A percentile compares a stretch with the other conserved stretches of the same genome.
These are phyloP conservation scores for Hippocampus abdominalis DNA, from an alignment of 2,113 vertebrate species.

Conservation along the genomic window DNA sequence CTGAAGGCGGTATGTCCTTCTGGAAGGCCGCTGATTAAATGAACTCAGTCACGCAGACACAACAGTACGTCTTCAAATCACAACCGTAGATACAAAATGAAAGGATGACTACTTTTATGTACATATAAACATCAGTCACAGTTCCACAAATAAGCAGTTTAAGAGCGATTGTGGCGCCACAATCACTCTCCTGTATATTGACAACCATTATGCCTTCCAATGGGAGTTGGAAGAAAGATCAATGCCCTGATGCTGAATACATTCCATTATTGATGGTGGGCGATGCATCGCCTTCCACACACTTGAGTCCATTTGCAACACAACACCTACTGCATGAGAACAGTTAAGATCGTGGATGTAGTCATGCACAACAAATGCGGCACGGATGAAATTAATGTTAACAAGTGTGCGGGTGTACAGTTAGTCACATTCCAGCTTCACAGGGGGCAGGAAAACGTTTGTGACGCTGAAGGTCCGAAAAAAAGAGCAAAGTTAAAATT, in stretches of 20 bases:
- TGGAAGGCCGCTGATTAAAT: constrained; percentile 13
- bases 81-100: background rate
- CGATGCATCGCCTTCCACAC: constrained; percentile 8
- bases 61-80: background rate
- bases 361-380: background rate
- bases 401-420: background rate
- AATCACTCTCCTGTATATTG: background rate
- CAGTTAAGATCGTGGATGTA: background rate
- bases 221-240: background rate
- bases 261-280: constrained; percentile 16
- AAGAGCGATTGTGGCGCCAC: background rate
- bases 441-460: background rate
- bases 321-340: background rate
- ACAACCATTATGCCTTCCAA: background rate
- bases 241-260: constrained; percentile 7
- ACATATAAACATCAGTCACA: background rate
- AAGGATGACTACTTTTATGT: background rate
- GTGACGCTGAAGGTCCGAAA: background rate
- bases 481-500: too few species aligned
- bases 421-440: background rate
- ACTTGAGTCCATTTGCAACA: background rate
- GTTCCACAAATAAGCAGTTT: background rate
- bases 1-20: constrained; percentile 2
- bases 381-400: background rate
- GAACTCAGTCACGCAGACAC: constrained; percentile 1